phyloP scores from a whole-genome alignment of 2,797 vertebrate genomes.

The Sciurus carolinensis region DNA sequence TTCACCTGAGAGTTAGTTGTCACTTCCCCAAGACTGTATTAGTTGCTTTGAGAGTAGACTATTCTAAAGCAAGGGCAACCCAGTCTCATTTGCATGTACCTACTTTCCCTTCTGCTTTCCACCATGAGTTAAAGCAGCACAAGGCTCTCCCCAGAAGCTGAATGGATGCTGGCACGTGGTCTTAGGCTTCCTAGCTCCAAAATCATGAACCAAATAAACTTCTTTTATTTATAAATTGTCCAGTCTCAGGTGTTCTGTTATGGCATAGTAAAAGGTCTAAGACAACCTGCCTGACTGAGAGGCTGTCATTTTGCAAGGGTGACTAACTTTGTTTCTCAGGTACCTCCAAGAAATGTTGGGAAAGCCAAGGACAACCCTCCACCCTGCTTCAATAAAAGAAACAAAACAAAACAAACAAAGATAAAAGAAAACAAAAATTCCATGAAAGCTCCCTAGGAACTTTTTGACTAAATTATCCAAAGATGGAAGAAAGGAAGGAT shows the following conservation, averaged over 20 bases:
- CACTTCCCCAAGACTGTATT: too few relatives aligned
- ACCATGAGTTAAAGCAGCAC: not conserved
- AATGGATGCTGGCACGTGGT: too few relatives aligned
- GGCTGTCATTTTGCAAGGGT: not conserved
- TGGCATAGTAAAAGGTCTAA: too few relatives aligned
- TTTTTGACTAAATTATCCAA: not conserved
- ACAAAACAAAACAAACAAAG: not conserved
- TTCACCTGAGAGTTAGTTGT: not conserved
- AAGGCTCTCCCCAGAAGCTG: fast-evolving
- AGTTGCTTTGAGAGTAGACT: not conserved
- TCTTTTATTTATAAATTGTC: not conserved
- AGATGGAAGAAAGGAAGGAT: not conserved
- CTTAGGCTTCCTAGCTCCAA: not conserved
- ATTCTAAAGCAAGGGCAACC: fast-evolving
- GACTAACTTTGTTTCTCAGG: not conserved
- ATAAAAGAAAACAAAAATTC: not conserved
- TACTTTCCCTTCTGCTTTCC: not conserved
- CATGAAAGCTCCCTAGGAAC: not conserved
- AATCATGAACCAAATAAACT: not conserved
- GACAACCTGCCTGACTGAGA: not conserved
- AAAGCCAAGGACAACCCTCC: not conserved
- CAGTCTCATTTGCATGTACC: not conserved
- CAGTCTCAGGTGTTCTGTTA: not conserved
- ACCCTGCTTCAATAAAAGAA: not conserved
- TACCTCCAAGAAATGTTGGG: not conserved